Evolutionary conservation across 2,797 vertebrate species (phyloP), one percentile per base, ranked within the genome.

Genomic region (Steatocranus sp.): DNA sequence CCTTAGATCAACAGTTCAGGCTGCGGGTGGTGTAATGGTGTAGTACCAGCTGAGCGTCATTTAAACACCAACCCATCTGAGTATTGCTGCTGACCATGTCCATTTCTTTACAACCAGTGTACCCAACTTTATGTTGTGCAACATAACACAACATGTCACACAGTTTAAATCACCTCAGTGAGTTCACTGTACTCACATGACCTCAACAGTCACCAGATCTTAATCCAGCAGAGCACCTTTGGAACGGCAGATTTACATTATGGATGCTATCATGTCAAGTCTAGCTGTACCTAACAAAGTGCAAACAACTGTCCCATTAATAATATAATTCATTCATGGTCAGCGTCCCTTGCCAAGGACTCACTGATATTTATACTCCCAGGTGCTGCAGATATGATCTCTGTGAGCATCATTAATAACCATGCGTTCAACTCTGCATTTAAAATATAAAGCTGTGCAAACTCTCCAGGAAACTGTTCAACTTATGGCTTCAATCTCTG

Each of bases 181-280:
- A 61, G 30, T 12, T 34, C 32, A 20, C 11, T 38, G 34, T 8
- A 8, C 4, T 38, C 61, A 41, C 61, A 66, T 0, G n/a, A 20
- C 34, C 58, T 38, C 34, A 20, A 38, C 34, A 63, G 34, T 38
- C 58, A 63, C 0, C 58, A 23, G 0, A 38, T 9, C 34, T 38
- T 0, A 15, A 23, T 23, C 58, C 61, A 36, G n/a, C 34, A 20
- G 18, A 36, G 0, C 30, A 63, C 58, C 32, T 58, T 32, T 8
- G 12, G 51, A 15, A 27, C 23, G 0, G 25, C 53, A 58, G 27
- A 18, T 32, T 32, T 18, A 58, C 9, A 7, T 58, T n/a, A 34
- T 34, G 11, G 58, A 63, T 63, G 58, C n/a, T 66, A 0, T 38
- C 61, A 9, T 0, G 11, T 36, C 11, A 20, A 0, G 34, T 15